These are phyloP conservation scores for Corvus cornix DNA, from an alignment of 2,113 vertebrate genomes.

Conservation along the genomic window DNA sequence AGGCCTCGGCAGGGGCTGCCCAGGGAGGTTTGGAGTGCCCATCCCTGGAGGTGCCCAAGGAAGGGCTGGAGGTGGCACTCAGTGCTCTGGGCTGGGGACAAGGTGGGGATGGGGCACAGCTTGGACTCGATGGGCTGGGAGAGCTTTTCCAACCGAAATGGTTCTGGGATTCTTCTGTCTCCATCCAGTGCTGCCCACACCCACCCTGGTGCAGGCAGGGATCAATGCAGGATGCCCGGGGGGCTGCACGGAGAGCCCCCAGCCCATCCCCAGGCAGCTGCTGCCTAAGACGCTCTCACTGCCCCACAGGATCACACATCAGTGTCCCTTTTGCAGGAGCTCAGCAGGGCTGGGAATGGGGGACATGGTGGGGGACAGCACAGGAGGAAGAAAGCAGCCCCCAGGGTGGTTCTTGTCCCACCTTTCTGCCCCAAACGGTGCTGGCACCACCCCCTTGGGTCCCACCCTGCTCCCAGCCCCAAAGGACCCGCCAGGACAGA, in stretches of 20 bases:
- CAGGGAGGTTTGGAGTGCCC: neutral
- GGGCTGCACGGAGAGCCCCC: neutral
- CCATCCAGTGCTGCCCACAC: neutral
- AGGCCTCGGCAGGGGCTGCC: neutral
- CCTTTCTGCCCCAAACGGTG: neutral
- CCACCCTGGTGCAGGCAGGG: neutral
- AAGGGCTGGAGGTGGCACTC: neutral
- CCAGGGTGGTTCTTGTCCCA: rapidly evolving
- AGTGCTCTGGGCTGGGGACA: neutral
- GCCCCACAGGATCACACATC: neutral
- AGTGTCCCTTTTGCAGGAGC: neutral
- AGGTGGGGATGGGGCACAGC: rapidly evolving
- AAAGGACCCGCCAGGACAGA: neutral
- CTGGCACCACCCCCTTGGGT: neutral
- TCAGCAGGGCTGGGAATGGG: neutral
- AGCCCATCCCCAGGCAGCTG: neutral
- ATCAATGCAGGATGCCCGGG: rapidly evolving
- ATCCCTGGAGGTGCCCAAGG: neutral
- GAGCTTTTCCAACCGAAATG: rapidly evolving
- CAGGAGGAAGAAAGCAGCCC: neutral
- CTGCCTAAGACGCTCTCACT: neutral
- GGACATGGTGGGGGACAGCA: rapidly evolving
- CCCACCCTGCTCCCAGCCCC: neutral
- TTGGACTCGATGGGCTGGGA: rapidly evolving
- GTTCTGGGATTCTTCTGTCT: neutral